A percentile compares a stretch with the other conserved stretches of the same genome.
Evolutionary conservation across 2,113 vertebrate species (phyloP).

Genomic region (Rousettus leschenaultii): DNA sequence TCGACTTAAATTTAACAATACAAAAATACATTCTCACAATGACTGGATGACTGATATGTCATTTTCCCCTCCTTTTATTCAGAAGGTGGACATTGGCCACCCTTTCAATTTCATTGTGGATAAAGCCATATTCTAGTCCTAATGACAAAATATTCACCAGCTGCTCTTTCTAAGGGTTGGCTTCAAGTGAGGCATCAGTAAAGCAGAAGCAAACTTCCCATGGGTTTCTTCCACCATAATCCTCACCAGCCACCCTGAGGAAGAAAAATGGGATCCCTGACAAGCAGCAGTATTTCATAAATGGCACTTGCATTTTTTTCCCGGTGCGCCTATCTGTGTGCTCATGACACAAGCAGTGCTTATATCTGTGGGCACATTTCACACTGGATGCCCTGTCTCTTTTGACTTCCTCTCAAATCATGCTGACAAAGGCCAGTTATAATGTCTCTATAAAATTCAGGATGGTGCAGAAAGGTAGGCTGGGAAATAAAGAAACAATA

Average conservation of each 20-base stretch:
- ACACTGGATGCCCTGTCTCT: neutral
- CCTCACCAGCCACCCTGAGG: neutral
- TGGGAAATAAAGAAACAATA: neutral
- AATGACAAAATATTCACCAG: neutral
- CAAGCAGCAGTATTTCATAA: neutral
- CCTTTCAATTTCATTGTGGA: neutral
- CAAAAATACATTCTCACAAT: neutral
- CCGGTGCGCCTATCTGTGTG: too few relatives aligned
- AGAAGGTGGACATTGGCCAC: neutral
- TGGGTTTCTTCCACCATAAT: neutral
- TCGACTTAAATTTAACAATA: neutral
- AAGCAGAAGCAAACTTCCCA: neutral
- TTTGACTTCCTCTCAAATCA: neutral
- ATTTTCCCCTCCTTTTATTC: neutral
- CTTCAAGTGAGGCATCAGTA: neutral
- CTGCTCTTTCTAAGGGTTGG: neutral
- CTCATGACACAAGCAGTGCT: neutral
- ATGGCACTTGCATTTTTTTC: neutral
- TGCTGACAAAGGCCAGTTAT: neutral
- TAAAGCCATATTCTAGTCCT: neutral
- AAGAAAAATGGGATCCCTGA: neutral
- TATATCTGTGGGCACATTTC: neutral
- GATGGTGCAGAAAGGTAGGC: neutral
- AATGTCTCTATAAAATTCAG: neutral
- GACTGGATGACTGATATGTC: neutral